phyloP scores from a whole-genome alignment of 2,888 invertebrate genomes.

The Ditylenchus weischeri region DNA sequence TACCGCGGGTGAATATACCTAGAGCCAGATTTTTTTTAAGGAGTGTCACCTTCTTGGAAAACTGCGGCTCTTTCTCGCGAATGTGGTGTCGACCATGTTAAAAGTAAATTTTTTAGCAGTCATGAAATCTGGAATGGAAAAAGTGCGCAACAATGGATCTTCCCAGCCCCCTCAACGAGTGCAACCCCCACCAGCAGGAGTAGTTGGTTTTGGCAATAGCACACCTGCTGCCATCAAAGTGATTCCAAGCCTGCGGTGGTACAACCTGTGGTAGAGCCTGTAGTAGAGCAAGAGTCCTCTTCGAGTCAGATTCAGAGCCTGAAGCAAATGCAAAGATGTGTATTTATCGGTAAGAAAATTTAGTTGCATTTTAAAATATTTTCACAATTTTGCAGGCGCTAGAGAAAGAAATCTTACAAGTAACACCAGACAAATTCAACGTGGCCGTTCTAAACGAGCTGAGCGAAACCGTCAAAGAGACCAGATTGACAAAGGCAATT shows the following conservation, averaged over 20 bases:
- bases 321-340: background rate
- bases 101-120: background rate
- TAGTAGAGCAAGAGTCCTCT: background rate
- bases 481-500: background rate
- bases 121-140: background rate
- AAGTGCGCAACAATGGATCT: background rate
- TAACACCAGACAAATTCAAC: constrained; percentile 5
- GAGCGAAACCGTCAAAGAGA: constrained; percentile 5
- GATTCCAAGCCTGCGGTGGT: too few relatives aligned
- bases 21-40: too few relatives aligned
- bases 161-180: background rate
- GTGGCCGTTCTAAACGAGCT: background rate
- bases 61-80: too few relatives aligned
- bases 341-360: constrained; percentile 1
- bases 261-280: background rate
- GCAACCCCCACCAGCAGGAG: too few relatives aligned
- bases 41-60: too few relatives aligned
- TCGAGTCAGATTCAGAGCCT: constrained; percentile 2
- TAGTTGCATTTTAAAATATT: too few relatives aligned
- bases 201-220: too few relatives aligned
- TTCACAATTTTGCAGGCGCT: background rate
- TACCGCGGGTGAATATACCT: too few relatives aligned
- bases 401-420: constrained; percentile 7
- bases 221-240: too few relatives aligned
- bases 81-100: too few relatives aligned